Base-by-base conservation (phyloP, 1,140 invertebrate species). In the Stegodyphus dumicola region DNA sequence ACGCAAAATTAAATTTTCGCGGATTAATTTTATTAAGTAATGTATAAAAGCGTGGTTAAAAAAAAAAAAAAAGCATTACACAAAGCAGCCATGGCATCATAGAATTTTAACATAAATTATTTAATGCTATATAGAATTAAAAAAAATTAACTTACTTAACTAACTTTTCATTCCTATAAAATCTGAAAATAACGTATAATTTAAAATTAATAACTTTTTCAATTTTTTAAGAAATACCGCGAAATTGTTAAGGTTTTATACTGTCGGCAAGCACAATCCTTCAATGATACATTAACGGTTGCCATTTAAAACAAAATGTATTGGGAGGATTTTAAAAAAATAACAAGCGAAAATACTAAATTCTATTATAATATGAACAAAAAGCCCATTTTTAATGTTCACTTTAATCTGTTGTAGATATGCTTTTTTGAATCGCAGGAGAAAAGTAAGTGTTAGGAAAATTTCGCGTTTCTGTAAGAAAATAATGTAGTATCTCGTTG, bases 211-310 rank as follows among this genome's bases (percentile, higher is more conserved):
- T 60, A 51, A 77, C 51, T 51, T 77, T 49, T 77, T 65, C 60
- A 77, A 77, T 65, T 77, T 77, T 77, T 64, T 65, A 65, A 77
- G 56, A 77, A 77, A 65, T 77, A 54, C 75, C 75, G 75, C 75
- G 75, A 77, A 77, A 77, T 77, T 77, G 65, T 76, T 77, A 18
- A 49, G 60, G 75, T 77, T 77, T 65, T 65, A 48, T 77, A 54
- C 60, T 66, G 75, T 77, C 75, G 75, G 75, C 56, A 77, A 77
- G 60, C 60, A 65, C 60, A 77, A 66, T 77, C 60, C 18, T 65
- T 77, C 75, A 77, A 77, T 77, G 75, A 66, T 77, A 77, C 48
- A 48, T 33, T 48, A 13, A 15, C 13, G 7, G 75, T 65, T 77
- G 75, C 75, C 75, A 77, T 56, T 75, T 18, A 75, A 17, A 75